Conservation (phyloP, 2,113 vertebrate genomes). For the Glaucidium brasilianum region DNA sequence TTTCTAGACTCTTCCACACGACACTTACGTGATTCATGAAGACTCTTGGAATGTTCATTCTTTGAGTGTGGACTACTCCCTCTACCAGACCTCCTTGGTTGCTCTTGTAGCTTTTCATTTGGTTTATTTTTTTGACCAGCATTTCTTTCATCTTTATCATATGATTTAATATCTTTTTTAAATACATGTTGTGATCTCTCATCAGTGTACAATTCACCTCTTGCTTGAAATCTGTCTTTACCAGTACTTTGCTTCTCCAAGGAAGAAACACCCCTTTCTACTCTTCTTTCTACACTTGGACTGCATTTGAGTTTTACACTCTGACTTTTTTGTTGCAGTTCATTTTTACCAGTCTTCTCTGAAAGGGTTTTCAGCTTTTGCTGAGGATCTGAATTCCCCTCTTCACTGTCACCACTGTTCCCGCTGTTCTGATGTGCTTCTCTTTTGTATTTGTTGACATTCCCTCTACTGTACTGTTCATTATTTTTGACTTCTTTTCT, state of each 20-base stretch:
- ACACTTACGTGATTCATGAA: slow-evolving; percentile 62
- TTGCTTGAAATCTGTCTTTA: slow-evolving; percentile 63
- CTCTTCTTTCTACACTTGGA: slow-evolving; percentile 49
- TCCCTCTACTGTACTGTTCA: slow-evolving; percentile 46
- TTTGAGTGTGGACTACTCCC: slow-evolving; percentile 56
- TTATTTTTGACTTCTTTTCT: slow-evolving; percentile 63
- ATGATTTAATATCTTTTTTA: slow-evolving; percentile 69
- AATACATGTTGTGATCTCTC: slow-evolving; percentile 62
- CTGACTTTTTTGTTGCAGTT: slow-evolving; percentile 62
- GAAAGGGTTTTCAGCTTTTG: slow-evolving; percentile 44
- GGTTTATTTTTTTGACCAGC: slow-evolving; percentile 48
- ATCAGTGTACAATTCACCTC: slow-evolving; percentile 53
- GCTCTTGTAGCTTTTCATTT: slow-evolving; percentile 63
- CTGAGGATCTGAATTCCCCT: slow-evolving; percentile 34
- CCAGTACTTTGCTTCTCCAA: slow-evolving; percentile 65
- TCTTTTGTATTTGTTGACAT: slow-evolving; percentile 54
- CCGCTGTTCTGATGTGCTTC: not conserved
- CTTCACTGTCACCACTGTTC: slow-evolving; percentile 44
- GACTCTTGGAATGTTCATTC: slow-evolving; percentile 51
- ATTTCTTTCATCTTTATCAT: slow-evolving; percentile 69
- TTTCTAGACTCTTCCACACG: slow-evolving; percentile 59
- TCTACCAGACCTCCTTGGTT: slow-evolving; percentile 65
- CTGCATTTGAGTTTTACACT: slow-evolving; percentile 54
- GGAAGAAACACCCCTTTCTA: slow-evolving; percentile 37
- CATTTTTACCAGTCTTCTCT: slow-evolving; percentile 66